Evolutionary conservation across 2,113 vertebrate genomes (phyloP), one percentile per base, ranked within the genome.

Genomic region (Amphiprion percula): DNA sequence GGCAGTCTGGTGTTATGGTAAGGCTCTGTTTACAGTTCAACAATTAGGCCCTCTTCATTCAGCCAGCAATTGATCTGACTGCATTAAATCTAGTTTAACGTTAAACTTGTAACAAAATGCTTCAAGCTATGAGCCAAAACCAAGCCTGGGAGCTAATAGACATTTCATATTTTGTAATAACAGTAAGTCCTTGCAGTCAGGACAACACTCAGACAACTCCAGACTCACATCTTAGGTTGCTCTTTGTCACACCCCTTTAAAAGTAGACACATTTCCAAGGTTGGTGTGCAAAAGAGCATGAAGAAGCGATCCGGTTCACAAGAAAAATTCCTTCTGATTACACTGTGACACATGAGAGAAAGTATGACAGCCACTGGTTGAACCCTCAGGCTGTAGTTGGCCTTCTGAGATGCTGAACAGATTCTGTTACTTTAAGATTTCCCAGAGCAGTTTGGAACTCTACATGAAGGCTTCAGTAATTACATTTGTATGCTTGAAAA

Each of bases 291-390:
- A 12, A 4, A 21, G n/a, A 15, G 49, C 12, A 26, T 5, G 39
- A 5, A 62, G 7, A 56, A 9, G 12, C 33, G 16, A 10, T 23
- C 2, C 46, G 39, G n/a, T 37, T 50, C 37, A 77, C 12, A 60
- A 62, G 66, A 63, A 11, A 47, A 10, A 63, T 21, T 52, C 28
- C 0, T 75, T 75, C 30, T 72, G 17, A 71, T 52, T 49, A 39
- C 24, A 23, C 24, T 4, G 39, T 8, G 4, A 59, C 14, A 21
- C n/a, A 49, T 50, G 5, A 64, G 58, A 49, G 1, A 68, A 54
- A 26, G 54, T 5, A 26, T 55, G 28, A 78, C 46, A 11, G 54
- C 11, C 11, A 46, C 23, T 23, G 26, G 30, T 46, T 77, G 17
- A 63, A 53, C 16, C 74, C 39, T 19, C 17, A 16, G 47, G 62